phyloP scores from a whole-genome alignment of 2,797 vertebrate species.

The Enteromius trimaculatus region DNA sequence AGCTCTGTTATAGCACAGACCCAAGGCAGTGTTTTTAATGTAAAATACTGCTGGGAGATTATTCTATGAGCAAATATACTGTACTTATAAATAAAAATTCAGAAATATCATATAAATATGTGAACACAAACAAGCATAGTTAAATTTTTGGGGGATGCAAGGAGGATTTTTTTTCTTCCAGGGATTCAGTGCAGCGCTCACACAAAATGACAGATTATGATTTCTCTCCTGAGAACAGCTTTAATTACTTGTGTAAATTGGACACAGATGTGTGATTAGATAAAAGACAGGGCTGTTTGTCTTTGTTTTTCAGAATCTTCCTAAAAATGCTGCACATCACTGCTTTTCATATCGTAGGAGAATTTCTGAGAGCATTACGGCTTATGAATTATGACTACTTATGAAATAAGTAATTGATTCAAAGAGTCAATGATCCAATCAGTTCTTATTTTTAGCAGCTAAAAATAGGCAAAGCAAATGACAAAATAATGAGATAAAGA shows the following conservation, averaged over 20 bases:
- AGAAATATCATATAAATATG: not conserved
- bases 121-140: not conserved
- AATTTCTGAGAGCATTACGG: not conserved
- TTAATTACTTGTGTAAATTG: constrained; percentile 53
- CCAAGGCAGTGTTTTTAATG: constrained; percentile 14
- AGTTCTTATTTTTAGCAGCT: not conserved
- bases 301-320: constrained; percentile 38
- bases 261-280: constrained; percentile 39
- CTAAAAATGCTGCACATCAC: not conserved
- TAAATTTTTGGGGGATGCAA: not conserved
- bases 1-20: not conserved
- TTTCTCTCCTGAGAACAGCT: constrained; percentile 51
- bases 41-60: not conserved
- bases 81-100: not conserved
- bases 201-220: constrained; percentile 54
- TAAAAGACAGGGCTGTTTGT: constrained; percentile 30
- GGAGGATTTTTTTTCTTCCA: constrained; percentile 19
- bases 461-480: constrained; percentile 15
- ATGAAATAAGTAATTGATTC: constrained; percentile 14
- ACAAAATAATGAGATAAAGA: not conserved
- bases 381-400: not conserved
- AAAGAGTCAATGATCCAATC: constrained; percentile 22
- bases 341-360: not conserved
- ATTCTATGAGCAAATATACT: not conserved
- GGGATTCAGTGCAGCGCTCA: constrained; percentile 42